phyloP scores from a whole-genome alignment of 2,888 invertebrate genomes.

The Calliphora vomitoria region DNA sequence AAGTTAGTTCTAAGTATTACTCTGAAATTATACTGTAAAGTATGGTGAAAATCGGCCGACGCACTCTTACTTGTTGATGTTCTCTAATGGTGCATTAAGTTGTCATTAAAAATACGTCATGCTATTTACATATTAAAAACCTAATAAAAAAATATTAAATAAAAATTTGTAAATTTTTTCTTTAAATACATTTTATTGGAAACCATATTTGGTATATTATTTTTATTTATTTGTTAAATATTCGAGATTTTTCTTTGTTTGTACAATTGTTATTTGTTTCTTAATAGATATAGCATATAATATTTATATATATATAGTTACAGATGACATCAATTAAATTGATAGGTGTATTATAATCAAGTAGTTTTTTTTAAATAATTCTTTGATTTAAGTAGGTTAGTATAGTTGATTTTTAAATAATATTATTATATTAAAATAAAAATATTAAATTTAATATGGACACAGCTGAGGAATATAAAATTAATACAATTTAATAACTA shows the following conservation, averaged over 20 bases:
- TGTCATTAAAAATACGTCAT: no score
- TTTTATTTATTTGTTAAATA: conserved; percentile 6
- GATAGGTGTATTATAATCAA: conserved; percentile 41
- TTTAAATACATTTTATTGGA: conserved; percentile 3
- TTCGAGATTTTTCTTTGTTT: conserved; percentile 29
- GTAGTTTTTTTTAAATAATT: conserved; percentile 12
- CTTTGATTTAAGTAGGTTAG: conserved; percentile 51
- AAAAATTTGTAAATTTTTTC: neutral
- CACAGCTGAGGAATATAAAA: conserved; percentile 63
- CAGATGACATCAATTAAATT: conserved; percentile 66
- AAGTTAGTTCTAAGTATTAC: no score
- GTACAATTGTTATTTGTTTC: conserved; percentile 45
- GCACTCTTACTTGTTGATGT: no score
- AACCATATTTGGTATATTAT: conserved; percentile 8
- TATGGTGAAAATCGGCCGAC: no score
- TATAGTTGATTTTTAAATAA: conserved; percentile 28
- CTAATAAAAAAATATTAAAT: neutral
- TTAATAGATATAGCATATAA: conserved; percentile 17
- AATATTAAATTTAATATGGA: conserved; percentile 63
- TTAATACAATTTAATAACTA: conserved; percentile 45
- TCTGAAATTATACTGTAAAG: no score
- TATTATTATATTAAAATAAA: conserved; percentile 11
- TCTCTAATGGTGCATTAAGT: no score
- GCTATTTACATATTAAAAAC: no score
- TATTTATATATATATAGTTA: conserved; percentile 29